Conservation (phyloP, 2,797 vertebrate species). For the Chrosomus eos region DNA sequence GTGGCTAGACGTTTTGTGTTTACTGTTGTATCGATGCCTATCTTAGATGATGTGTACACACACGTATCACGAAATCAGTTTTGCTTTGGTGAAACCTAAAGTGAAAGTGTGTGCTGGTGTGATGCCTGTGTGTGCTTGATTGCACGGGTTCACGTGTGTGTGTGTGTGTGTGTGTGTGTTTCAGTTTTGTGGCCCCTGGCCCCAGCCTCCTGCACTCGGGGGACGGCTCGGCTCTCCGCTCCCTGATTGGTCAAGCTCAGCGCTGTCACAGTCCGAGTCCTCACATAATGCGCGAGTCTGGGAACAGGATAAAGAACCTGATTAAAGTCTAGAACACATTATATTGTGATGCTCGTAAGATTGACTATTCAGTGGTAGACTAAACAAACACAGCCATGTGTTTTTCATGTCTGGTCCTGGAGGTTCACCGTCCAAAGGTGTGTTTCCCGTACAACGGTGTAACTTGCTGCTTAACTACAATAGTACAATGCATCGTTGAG, state of each 20-base stretch:
- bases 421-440: background rate
- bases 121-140: constrained; percentile 34
- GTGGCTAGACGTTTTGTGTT: constrained; percentile 44
- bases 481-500: no score
- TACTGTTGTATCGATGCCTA: constrained; percentile 18
- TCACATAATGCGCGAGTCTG: constrained; percentile 80
- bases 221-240: constrained; percentile 86
- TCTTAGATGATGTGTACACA: background rate
- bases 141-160: constrained; percentile 7
- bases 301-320: constrained; percentile 22
- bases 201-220: constrained; percentile 83
- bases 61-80: constrained; percentile 9
- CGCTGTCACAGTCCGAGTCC: constrained; percentile 93
- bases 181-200: constrained; percentile 60
- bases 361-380: background rate
- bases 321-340: background rate
- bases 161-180: constrained; percentile 6
- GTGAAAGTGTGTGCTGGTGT: constrained; percentile 46
- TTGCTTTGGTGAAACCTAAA: constrained; percentile 46
- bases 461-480: no score
- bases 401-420: background rate
- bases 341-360: background rate
- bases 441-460: no score
- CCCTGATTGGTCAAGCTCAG: constrained; percentile 89
- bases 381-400: background rate